A percentile compares a stretch with the other conserved stretches of the same genome.
These are phyloP conservation scores for Sebastes baramenuke DNA, from an alignment of 2,797 vertebrate species.

Conservation along the genomic window DNA sequence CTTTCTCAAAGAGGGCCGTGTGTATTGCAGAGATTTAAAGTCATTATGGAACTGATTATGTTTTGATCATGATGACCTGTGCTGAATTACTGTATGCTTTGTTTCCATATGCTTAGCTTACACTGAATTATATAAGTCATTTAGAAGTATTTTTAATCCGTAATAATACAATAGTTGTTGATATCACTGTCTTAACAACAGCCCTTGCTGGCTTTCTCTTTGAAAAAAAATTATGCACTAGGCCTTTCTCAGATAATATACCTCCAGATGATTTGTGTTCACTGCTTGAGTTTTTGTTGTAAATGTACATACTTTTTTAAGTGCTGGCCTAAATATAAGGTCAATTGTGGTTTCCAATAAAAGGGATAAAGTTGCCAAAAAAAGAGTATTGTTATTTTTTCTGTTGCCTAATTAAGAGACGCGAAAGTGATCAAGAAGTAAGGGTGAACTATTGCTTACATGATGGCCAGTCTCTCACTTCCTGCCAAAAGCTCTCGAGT, in stretches of 20 bases:
- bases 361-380: conserved; percentile 22
- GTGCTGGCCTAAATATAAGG: conserved; percentile 1
- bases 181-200: neutral
- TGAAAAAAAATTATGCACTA: conserved; percentile 45
- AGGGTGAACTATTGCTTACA: neutral
- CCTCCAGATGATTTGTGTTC: conserved; percentile 12
- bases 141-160: neutral
- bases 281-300: conserved; percentile 17
- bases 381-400: neutral
- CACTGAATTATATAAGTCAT: neutral
- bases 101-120: conserved; percentile 2
- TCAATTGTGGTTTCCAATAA: conserved; percentile 48
- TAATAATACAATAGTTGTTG: neutral
- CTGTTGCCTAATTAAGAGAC: neutral
- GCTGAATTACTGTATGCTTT: neutral
- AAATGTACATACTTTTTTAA: conserved; percentile 32
- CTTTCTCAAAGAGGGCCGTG: conserved; percentile 24
- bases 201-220: conserved; percentile 28
- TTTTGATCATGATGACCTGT: conserved; percentile 17
- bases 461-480: neutral
- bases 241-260: conserved; percentile 32
- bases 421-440: neutral
- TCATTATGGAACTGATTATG: neutral
- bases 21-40: conserved; percentile 9
- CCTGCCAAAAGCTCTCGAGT: neutral